phyloP scores from a whole-genome alignment of 2,797 vertebrate species.

The Chaunax sp. region DNA sequence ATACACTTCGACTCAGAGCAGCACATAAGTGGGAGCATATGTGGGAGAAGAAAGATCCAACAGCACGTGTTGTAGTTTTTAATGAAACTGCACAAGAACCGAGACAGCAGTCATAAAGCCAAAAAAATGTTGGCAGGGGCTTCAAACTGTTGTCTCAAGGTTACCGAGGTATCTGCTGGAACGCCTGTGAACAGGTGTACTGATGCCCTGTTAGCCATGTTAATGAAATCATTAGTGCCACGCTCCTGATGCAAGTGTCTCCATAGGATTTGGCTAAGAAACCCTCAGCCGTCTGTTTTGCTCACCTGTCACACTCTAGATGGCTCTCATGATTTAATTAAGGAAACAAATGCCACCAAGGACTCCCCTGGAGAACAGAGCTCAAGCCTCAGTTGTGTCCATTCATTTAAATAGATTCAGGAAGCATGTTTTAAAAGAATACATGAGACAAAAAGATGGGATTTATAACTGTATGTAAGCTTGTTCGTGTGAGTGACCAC shows the following conservation, averaged over 20 bases:
- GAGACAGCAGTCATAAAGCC: slow-evolving; percentile 46
- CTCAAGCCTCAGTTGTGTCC: slow-evolving; percentile 40
- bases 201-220: slow-evolving; percentile 79
- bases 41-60: slow-evolving; percentile 11
- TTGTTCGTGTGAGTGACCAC: background rate
- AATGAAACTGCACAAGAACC: slow-evolving; percentile 42
- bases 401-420: slow-evolving; percentile 44
- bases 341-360: slow-evolving; percentile 68
- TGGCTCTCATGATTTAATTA: slow-evolving; percentile 79
- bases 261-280: slow-evolving; percentile 68
- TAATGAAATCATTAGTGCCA: slow-evolving; percentile 85
- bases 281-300: slow-evolving; percentile 75
- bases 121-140: slow-evolving; percentile 63
- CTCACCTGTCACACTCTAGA: slow-evolving; percentile 75
- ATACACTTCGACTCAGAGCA: slow-evolving; percentile 10
- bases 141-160: slow-evolving; percentile 75
- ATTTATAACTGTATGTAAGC: background rate
- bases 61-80: slow-evolving; percentile 23
- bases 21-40: slow-evolving; percentile 16
- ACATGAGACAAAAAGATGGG: background rate
- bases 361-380: slow-evolving; percentile 43
- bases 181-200: slow-evolving; percentile 80
- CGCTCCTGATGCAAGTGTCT: slow-evolving; percentile 71
- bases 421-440: slow-evolving; percentile 19
- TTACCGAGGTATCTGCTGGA: slow-evolving; percentile 73